Evolutionary conservation across 30 jellyfish, hydroid and myxozoan genomes (phyloP).

Genomic region (Aurelia coerulea): DNA sequence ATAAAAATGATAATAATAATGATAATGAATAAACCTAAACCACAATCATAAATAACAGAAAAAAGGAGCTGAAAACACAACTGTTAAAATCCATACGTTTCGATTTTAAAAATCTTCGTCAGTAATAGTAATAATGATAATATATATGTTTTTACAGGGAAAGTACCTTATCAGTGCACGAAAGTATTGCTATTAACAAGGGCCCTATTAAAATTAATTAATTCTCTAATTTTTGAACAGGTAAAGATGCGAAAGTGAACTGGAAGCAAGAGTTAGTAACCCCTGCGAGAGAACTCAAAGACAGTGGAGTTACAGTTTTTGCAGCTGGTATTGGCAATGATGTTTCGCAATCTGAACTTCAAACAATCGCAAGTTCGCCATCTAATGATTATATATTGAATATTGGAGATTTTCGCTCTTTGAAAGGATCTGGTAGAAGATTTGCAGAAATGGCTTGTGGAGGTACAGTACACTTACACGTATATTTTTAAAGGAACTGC

Average conservation of each 20-base stretch:
- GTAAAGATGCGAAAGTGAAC: constrained; percentile 31
- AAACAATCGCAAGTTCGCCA: constrained; percentile 25
- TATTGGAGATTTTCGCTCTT: constrained; percentile 6
- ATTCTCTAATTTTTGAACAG: not conserved
- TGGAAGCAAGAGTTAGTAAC: constrained; percentile 1
- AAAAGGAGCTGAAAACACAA: too few relatives aligned
- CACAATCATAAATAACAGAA: too few relatives aligned
- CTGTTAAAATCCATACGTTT: too few relatives aligned
- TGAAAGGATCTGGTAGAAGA: constrained; percentile 7
- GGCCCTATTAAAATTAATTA: too few relatives aligned
- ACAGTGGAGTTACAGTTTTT: constrained; percentile 11
- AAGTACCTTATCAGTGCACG: too few relatives aligned
- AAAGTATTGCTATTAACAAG: too few relatives aligned
- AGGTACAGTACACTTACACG: not conserved
- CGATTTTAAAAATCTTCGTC: too few relatives aligned
- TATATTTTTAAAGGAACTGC: too few relatives aligned
- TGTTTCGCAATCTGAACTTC: constrained; percentile 15
- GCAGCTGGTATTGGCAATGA: constrained; percentile 14
- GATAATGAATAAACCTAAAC: too few relatives aligned
- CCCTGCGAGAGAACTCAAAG: constrained; percentile 24
- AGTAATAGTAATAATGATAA: too few relatives aligned
- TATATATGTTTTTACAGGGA: too few relatives aligned
- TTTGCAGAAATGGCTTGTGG: constrained; percentile 38
- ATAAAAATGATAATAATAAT: too few relatives aligned
- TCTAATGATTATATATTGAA: constrained; percentile 3